Evolutionary conservation across 1,140 invertebrate genomes (phyloP), one percentile per base, ranked within the genome.

Genomic region (Temnothorax nylanderi): DNA sequence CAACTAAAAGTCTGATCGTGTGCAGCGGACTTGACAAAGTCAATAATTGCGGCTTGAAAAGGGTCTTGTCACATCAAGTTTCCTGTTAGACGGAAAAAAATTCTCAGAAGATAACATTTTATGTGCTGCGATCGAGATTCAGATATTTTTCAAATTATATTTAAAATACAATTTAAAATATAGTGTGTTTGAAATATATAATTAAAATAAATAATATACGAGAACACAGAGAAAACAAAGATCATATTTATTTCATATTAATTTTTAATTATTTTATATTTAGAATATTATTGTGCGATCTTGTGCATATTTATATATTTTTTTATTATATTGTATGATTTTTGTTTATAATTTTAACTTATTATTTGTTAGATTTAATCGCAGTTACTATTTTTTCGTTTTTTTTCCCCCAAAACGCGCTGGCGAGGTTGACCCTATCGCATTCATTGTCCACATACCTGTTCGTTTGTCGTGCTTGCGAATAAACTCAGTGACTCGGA

Each of bases 401-500:
- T 54, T n/a, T 54, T 54, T 54, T 54, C n/a, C 2, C 18, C 51
- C 51, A 54, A 67, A 64, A 26, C 26, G 47, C 47, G 32, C 7
- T 34, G 5, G 32, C 6, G 3, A 65, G 13, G 7, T 34, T 11
- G 13, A 56, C 2, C 13, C 34, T 71, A 41, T 67, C 32, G 44
- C 13, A 32, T 41, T 26, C 34, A 8, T 51, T 67, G 32, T 32
- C 37, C 44, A 26, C 13, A 11, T 16, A 6, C 37, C 37, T 80
- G n/a, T 67, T 67, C 18, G 37, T 44, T 11, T 21, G 21, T 16
- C 34, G 10, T 13, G 34, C 21, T 26, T 71, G 8, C 21, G 47
- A 3, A 69, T 69, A 37, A 69, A 81, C 13, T 41, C 77, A 64
- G 16, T 69, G 47, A 69, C 10, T 54, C 77, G 49, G 77, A 81